phyloP scores from a whole-genome alignment of 2,113 vertebrate genomes.

The Megaceryle torquata region DNA sequence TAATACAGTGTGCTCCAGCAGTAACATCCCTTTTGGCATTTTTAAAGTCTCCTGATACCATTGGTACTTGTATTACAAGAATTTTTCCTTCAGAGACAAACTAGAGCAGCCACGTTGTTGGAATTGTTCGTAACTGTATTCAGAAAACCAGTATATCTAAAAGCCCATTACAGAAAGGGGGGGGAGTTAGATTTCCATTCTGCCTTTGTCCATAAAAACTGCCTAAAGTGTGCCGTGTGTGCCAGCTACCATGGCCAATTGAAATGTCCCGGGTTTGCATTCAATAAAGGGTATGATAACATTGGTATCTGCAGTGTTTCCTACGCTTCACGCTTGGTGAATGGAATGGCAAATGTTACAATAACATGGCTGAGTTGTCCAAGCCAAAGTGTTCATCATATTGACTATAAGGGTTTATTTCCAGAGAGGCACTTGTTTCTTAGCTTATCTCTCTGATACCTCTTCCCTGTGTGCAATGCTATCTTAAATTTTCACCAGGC shows the following conservation, averaged over 20 bases:
- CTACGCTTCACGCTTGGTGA: not conserved
- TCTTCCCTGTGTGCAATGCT: accelerated
- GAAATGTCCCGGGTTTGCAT: not conserved
- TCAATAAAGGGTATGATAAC: not conserved
- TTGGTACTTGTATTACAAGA: not conserved
- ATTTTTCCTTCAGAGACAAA: not conserved
- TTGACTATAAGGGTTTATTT: not conserved
- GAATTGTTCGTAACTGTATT: not conserved
- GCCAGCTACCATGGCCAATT: not conserved
- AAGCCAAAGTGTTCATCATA: not conserved
- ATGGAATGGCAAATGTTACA: not conserved
- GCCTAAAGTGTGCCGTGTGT: accelerated
- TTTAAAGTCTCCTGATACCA: not conserved
- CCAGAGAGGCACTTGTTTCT: not conserved
- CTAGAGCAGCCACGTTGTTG: not conserved
- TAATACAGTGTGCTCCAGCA: not conserved
- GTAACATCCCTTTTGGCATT: not conserved
- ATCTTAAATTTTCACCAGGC: not conserved
- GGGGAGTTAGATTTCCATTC: not conserved
- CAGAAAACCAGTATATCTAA: not conserved
- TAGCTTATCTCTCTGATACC: not conserved
- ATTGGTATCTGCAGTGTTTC: not conserved
- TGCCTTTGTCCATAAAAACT: not conserved
- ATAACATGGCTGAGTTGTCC: not conserved
- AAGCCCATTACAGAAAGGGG: not conserved